Base-by-base conservation (phyloP, 2,797 vertebrate species). In the Epinephelus malabaricus region DNA sequence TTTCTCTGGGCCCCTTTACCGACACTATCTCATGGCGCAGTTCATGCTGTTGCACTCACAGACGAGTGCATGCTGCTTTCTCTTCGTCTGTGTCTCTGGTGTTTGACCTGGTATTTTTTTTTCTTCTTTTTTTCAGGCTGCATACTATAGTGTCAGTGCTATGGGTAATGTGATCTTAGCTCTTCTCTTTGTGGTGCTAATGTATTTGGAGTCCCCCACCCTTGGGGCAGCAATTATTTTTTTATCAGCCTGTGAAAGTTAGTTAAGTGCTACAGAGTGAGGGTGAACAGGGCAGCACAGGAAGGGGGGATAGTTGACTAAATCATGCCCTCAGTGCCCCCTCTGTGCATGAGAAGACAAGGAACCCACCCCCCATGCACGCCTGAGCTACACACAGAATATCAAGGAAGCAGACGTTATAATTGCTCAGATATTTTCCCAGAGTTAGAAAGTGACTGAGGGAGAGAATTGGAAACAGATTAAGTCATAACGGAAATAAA, bases 171-270 rank as follows among this genome's bases (percentile, higher is more conserved):
- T 50, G 87, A 94, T 83, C 87, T 83, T 9, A 47, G 64, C 76
- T 83, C 83, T 30, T 83, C 85, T 91, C 90, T 93, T 90, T 93
- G 89, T 93, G 87, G 82, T 87, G 88, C 89, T 92, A 91, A 93
- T 93, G 92, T 90, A 82, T 86, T 79, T 86, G 63, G 67, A 88
- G 68, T 51, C 72, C 75, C 79, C 79, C 79, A 60, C 83, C 88
- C 89, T 82, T 90, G 89, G 89, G 86, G 81, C 73, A 89, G 76
- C 83, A 94, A 86, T 92, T 92, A 89, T 88, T 85, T 90, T 43
- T 95, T 94, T 89, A 95, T 92, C 90, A 94, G 90, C 87, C 91
- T 92, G 90, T 90, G 88, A 95, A 95, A 94, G 73, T 85, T 91
- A 86, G 90, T 79, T 88, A 91, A 93, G 93, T 94, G 89, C 82